phyloP scores from a whole-genome alignment of 1,140 invertebrate genomes.

The Drosophila punjabiensis region DNA sequence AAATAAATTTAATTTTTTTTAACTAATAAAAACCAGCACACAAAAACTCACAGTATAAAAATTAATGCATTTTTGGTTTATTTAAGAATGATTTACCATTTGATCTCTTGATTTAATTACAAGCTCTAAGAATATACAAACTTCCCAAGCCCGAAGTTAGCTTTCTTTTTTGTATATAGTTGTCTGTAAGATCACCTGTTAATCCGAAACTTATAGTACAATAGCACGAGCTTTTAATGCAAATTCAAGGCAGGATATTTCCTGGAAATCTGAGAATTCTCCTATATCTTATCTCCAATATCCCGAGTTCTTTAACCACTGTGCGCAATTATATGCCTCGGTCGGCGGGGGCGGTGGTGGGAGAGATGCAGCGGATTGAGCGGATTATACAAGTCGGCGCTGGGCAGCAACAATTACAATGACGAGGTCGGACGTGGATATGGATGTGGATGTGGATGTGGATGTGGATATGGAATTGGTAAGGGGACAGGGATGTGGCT shows the following conservation, averaged over 20 bases:
- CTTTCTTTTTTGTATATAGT: background rate
- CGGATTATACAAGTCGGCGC: slow-evolving; percentile 74
- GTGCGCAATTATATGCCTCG: slow-evolving; percentile 63
- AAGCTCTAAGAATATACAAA: no score
- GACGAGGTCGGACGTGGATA: slow-evolving; percentile 39
- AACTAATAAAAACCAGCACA: no score
- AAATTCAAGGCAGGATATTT: background rate
- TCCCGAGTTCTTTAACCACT: slow-evolving; percentile 3
- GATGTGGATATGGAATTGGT: slow-evolving; percentile 17
- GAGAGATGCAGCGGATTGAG: slow-evolving; percentile 52
- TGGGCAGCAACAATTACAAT: slow-evolving; percentile 60
- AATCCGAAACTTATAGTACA: no score
- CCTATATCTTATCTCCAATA: background rate
- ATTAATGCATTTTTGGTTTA: no score
- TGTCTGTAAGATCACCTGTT: background rate
- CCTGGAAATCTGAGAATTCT: background rate
- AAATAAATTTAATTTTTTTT: no score
- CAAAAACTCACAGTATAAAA: no score
- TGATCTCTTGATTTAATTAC: no score
- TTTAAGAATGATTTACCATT: no score
- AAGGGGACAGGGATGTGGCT: background rate
- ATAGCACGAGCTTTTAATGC: no score
- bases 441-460: slow-evolving; percentile 43
- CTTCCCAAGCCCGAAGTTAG: no score
- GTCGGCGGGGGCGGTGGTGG: slow-evolving; percentile 43